Percentiles rank a stretch among this genome's conserved stretches.
Conservation (phyloP, 2,113 vertebrate genomes). For the Peromyscus californicus region DNA sequence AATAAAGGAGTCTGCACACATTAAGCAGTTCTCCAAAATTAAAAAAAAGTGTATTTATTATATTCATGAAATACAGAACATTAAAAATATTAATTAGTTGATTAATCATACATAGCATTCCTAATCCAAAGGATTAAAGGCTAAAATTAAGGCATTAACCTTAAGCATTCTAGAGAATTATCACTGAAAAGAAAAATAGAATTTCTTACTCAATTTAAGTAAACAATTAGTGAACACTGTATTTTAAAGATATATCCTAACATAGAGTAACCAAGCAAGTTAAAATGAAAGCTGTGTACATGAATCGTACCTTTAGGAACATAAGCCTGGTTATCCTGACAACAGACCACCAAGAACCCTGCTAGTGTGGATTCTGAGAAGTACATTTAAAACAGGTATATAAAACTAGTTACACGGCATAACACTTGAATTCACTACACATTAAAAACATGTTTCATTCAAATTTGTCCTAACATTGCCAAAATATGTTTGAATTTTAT, state of each 20-base stretch:
- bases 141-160: slow-evolving; percentile 77
- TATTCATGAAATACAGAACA: slow-evolving; percentile 73
- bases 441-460: slow-evolving; percentile 65
- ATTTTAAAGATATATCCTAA: slow-evolving; percentile 54
- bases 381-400: slow-evolving; percentile 69
- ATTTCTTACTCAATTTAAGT: slow-evolving; percentile 53
- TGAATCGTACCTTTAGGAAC: slow-evolving; percentile 62
- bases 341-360: slow-evolving; percentile 50
- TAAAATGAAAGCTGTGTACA: slow-evolving; percentile 26
- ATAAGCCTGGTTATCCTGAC: slow-evolving; percentile 61
- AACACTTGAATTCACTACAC: slow-evolving; percentile 59
- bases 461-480: slow-evolving; percentile 61
- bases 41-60: slow-evolving; percentile 60
- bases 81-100: slow-evolving; percentile 55
- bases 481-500: slow-evolving; percentile 75
- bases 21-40: slow-evolving; percentile 65
- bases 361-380: slow-evolving; percentile 62
- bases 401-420: slow-evolving; percentile 48
- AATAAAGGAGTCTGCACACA: slow-evolving; percentile 60
- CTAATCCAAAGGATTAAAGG: slow-evolving; percentile 49
- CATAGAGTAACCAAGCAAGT: slow-evolving; percentile 61
- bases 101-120: slow-evolving; percentile 70
- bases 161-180: slow-evolving; percentile 66
- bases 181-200: slow-evolving; percentile 60
- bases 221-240: slow-evolving; percentile 44